phyloP scores from a whole-genome alignment of 2,797 vertebrate genomes.

The Hypotaenidia philippensis region DNA sequence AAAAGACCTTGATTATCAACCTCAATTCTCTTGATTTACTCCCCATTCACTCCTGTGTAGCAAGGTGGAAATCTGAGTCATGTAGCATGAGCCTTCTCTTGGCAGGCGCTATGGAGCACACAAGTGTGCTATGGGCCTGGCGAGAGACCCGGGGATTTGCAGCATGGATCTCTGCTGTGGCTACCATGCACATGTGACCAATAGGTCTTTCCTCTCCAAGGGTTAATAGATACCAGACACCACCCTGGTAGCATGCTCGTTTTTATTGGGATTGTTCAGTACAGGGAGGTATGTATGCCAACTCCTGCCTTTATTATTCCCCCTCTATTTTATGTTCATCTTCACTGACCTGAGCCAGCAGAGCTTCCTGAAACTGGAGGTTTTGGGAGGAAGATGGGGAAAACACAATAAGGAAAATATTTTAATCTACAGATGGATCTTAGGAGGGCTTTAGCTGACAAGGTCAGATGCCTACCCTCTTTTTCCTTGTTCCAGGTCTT shows the following conservation, averaged over 20 bases:
- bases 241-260: fast-evolving
- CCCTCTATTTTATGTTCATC: background rate
- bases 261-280: background rate
- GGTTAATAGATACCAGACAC: background rate
- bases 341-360: background rate
- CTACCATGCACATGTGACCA: background rate
- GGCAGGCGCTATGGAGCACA: background rate
- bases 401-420: background rate
- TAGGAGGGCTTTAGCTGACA: background rate
- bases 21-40: background rate
- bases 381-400: background rate
- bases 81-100: background rate
- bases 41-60: background rate
- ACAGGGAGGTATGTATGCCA: background rate
- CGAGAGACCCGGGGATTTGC: background rate
- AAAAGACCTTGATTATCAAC: background rate
- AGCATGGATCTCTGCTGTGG: background rate
- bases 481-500: background rate
- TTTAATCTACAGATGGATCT: background rate
- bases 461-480: background rate
- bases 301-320: background rate
- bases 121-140: background rate
- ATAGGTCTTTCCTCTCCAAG: background rate
- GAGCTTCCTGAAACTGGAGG: background rate
- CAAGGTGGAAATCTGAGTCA: background rate